Conservation (phyloP, 2,888 invertebrate species). For the Griposia aprilina region DNA sequence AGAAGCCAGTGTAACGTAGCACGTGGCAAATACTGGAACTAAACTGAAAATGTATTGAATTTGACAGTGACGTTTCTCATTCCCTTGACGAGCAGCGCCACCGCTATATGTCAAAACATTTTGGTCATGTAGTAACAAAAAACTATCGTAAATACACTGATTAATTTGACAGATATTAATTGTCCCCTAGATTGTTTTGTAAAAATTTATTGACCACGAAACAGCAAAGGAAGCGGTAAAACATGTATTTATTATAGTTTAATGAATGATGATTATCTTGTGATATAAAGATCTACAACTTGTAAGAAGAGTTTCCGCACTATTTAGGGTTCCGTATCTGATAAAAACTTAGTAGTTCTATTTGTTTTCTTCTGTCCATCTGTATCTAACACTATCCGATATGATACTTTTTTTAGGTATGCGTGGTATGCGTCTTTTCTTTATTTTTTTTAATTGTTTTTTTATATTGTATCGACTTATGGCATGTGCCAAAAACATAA, state of each 20-base stretch:
- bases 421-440: not conserved
- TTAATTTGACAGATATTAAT: slow-evolving; percentile 62
- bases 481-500: not conserved
- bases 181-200: slow-evolving; percentile 39
- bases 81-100: slow-evolving; percentile 11
- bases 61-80: slow-evolving; percentile 18
- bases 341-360: not conserved
- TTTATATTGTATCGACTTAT: not conserved
- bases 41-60: slow-evolving; percentile 1
- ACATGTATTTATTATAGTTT: slow-evolving; percentile 43
- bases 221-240: slow-evolving; percentile 35
- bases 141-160: slow-evolving; percentile 44
- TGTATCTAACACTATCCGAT: not conserved
- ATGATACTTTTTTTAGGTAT: not conserved
- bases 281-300: slow-evolving; percentile 29
- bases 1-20: not conserved
- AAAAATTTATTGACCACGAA: slow-evolving; percentile 37
- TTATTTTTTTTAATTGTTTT: not conserved
- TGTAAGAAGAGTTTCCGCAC: slow-evolving; percentile 8
- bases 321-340: slow-evolving; percentile 9
- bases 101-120: not conserved
- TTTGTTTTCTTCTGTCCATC: not conserved
- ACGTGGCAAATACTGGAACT: slow-evolving; percentile 13
- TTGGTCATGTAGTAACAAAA: slow-evolving; percentile 15
- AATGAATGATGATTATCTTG: slow-evolving; percentile 53